phyloP scores from a whole-genome alignment of 2,888 invertebrate species.

The Volucella zonaria region DNA sequence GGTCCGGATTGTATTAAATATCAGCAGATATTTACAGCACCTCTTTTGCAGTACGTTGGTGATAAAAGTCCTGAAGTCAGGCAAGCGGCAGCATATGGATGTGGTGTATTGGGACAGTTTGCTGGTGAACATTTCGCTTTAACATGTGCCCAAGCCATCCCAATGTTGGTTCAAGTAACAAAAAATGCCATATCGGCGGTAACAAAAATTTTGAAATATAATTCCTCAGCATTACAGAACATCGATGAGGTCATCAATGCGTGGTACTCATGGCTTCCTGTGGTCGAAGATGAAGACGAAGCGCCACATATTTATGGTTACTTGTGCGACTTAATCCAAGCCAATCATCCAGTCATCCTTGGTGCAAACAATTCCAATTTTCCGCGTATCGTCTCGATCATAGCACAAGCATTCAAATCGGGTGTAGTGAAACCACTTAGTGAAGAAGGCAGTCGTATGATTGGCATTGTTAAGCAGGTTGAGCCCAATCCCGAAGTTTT shows the following conservation, averaged over 20 bases:
- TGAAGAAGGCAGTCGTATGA: slow-evolving; percentile 90
- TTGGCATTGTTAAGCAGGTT: slow-evolving; percentile 92
- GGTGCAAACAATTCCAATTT: slow-evolving; percentile 95
- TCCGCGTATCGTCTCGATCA: slow-evolving; percentile 92
- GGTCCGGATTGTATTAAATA: slow-evolving; percentile 95
- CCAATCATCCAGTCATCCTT: slow-evolving; percentile 93
- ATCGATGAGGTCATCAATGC: slow-evolving; percentile 93
- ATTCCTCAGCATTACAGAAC: slow-evolving; percentile 89
- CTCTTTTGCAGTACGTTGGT: slow-evolving; percentile 90
- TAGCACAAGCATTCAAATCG: slow-evolving; percentile 94
- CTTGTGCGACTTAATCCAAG: slow-evolving; percentile 96
- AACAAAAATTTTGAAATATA: slow-evolving; percentile 97
- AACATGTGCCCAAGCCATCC: slow-evolving; percentile 92
- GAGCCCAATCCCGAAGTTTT: slow-evolving; percentile 92
- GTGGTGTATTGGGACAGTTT: slow-evolving; percentile 94
- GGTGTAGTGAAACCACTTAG: slow-evolving; percentile 91
- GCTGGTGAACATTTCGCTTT: slow-evolving; percentile 89
- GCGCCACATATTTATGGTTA: slow-evolving; percentile 97
- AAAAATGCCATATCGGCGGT: slow-evolving; percentile 99
- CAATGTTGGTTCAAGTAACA: slow-evolving; percentile 92
- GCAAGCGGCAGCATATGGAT: slow-evolving; percentile 98
- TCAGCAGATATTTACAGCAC: slow-evolving; percentile 93
- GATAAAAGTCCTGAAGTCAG: slow-evolving; percentile 95
- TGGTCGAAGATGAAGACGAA: slow-evolving; percentile 97
- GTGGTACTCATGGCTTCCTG: slow-evolving; percentile 97